Evolutionary conservation across 1,140 invertebrate species (phyloP).

Genomic region (Drosophila malerkotliana): DNA sequence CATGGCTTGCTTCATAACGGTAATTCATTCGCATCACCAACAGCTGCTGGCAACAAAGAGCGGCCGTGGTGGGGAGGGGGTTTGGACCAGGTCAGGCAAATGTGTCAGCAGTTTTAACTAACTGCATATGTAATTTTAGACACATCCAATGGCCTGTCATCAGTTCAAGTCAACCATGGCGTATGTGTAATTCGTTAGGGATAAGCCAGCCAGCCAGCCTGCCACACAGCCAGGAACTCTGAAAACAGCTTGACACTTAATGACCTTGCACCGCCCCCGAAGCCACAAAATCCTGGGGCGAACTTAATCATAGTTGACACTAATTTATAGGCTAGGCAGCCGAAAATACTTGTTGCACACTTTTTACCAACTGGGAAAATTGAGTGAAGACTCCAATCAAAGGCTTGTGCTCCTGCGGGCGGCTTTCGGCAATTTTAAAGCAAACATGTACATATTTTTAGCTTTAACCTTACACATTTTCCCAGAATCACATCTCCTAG

Average conservation of each 20-base stretch:
- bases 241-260: conserved; percentile 20
- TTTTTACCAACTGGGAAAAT: conserved; percentile 38
- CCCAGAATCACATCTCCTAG: neutral
- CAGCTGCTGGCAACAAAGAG: conserved; percentile 27
- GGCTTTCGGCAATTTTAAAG: conserved; percentile 44
- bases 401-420: conserved; percentile 1
- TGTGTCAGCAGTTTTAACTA: conserved; percentile 61
- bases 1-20: conserved; percentile 59
- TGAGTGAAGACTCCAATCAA: conserved; percentile 53
- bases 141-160: conserved; percentile 59
- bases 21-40: conserved; percentile 61
- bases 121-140: conserved; percentile 68
- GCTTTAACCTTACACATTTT: conserved; percentile 62
- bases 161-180: conserved; percentile 57
- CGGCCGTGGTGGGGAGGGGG: neutral
- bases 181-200: conserved; percentile 61
- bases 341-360: conserved; percentile 66
- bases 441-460: conserved; percentile 58
- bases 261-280: conserved; percentile 42
- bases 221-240: conserved; percentile 8
- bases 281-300: conserved; percentile 15
- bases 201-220: conserved; percentile 20
- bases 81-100: conserved; percentile 31
- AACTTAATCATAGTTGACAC: conserved; percentile 58
- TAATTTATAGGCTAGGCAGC: conserved; percentile 55